A percentile compares a stretch with the other conserved stretches of the same genome.
phyloP scores from a whole-genome alignment of 2,113 vertebrate species.

The Ramphastos sulfuratus region DNA sequence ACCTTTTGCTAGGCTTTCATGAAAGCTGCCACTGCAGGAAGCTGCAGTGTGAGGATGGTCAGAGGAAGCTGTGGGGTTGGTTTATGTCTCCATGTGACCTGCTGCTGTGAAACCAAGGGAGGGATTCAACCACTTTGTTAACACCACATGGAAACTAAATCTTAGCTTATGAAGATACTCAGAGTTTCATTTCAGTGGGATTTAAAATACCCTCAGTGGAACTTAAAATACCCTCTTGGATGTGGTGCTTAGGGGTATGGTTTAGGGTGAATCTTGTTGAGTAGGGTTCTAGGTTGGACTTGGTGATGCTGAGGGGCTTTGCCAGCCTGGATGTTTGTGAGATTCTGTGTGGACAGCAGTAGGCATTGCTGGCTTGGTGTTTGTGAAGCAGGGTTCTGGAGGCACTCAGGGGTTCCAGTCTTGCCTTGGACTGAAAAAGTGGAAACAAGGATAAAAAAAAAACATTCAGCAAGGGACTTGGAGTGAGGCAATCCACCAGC shows the following conservation, averaged over 20 bases:
- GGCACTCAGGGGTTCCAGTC: background rate
- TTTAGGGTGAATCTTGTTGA: too few relatives aligned
- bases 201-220: background rate
- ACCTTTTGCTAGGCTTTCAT: fast-evolving
- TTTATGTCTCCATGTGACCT: background rate
- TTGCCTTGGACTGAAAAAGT: background rate
- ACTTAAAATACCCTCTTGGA: background rate
- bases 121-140: background rate
- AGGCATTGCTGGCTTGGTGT: background rate
- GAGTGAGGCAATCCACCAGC: background rate
- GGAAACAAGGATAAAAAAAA: too few relatives aligned
- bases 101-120: background rate
- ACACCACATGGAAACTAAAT: background rate
- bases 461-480: background rate
- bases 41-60: background rate
- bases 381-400: background rate
- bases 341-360: background rate
- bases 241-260: background rate
- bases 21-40: background rate
- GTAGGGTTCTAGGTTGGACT: too few relatives aligned
- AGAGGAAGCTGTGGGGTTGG: background rate
- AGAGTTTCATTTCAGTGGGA: background rate
- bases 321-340: too few relatives aligned
- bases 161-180: background rate
- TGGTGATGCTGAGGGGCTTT: too few relatives aligned